Percentiles rank a stretch among this genome's conserved stretches.
These are phyloP conservation scores for Drosophila eohydei DNA, from an alignment of 2,888 invertebrate species.

Conservation along the genomic window DNA sequence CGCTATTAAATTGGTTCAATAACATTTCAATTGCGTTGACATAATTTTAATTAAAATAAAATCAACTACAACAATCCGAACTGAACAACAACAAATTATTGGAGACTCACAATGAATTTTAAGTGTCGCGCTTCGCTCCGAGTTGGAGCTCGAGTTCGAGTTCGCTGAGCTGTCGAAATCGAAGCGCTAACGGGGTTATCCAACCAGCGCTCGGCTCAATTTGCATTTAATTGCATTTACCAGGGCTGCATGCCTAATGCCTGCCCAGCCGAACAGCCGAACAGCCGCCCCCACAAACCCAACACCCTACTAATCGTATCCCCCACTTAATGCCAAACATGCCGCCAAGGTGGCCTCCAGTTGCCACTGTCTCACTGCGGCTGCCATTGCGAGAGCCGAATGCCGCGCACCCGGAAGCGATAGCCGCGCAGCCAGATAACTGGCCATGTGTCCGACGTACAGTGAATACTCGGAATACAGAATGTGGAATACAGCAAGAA, in stretches of 20 bases:
- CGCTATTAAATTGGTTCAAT: constrained; percentile 70
- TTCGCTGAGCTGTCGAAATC: constrained; percentile 58
- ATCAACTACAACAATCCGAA: constrained; percentile 41
- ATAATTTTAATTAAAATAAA: constrained; percentile 76
- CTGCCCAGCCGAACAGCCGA: neutral
- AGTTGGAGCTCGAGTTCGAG: constrained; percentile 14
- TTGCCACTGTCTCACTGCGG: neutral
- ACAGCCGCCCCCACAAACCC: neutral
- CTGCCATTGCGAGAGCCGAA: neutral
- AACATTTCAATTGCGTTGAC: constrained; percentile 80
- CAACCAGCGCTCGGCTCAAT: constrained; percentile 36
- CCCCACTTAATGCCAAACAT: constrained; percentile 37
- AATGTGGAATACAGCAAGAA: constrained; percentile 21
- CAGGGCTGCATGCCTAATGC: constrained; percentile 64
- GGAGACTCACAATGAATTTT: constrained; percentile 71
- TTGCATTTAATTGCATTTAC: constrained; percentile 70
- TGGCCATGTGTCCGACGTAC: constrained; percentile 39
- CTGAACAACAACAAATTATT: neutral
- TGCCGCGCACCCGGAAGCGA: constrained; percentile 57
- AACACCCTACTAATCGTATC: neutral
- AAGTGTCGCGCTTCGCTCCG: constrained; percentile 33
- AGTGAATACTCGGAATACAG: constrained; percentile 17
- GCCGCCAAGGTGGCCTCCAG: constrained; percentile 21
- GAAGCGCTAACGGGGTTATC: constrained; percentile 65
- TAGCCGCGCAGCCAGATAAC: constrained; percentile 52